A percentile compares a stretch with the other conserved stretches of the same genome.
phyloP scores from a whole-genome alignment of 2,797 vertebrate species.

The Chelon auratus region DNA sequence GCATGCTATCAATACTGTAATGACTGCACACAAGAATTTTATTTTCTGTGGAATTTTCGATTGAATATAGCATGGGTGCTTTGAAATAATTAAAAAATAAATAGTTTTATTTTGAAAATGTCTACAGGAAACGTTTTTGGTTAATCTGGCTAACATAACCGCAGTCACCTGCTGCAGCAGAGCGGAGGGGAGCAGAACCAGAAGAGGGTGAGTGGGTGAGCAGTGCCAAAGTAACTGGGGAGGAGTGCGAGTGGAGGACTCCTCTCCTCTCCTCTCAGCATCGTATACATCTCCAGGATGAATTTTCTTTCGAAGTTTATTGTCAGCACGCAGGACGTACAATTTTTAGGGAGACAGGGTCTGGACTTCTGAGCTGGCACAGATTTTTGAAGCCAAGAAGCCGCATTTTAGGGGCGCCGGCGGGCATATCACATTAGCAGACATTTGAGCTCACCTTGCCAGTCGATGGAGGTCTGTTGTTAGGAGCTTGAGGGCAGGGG shows the following conservation, averaged over 20 bases:
- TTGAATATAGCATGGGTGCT: neutral
- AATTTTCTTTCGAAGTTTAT: neutral
- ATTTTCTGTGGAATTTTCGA: no score
- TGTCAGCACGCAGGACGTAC: neutral
- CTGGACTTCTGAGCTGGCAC: neutral
- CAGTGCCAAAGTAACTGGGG: neutral
- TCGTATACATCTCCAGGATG: neutral
- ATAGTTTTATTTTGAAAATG: conserved; percentile 58
- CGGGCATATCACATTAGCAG: neutral
- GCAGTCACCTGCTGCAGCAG: conserved; percentile 65
- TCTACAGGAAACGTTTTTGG: conserved; percentile 4
- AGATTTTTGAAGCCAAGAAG: conserved; percentile 7
- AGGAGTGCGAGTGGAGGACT: neutral
- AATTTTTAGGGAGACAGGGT: neutral
- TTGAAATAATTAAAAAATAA: fast-evolving
- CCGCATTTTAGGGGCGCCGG: conserved; percentile 26
- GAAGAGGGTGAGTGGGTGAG: neutral
- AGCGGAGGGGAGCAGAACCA: conserved; percentile 2
- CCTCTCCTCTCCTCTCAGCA: neutral
- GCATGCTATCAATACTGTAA: no score
- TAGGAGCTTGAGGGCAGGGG: conserved; percentile 14
- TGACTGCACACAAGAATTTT: no score
- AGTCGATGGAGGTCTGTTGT: conserved; percentile 29
- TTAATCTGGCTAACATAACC: neutral
- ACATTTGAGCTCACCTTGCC: conserved; percentile 11